Evolutionary conservation across 1,140 invertebrate genomes (phyloP), one percentile per base, ranked within the genome.

Genomic region (Hyphantria cunea): DNA sequence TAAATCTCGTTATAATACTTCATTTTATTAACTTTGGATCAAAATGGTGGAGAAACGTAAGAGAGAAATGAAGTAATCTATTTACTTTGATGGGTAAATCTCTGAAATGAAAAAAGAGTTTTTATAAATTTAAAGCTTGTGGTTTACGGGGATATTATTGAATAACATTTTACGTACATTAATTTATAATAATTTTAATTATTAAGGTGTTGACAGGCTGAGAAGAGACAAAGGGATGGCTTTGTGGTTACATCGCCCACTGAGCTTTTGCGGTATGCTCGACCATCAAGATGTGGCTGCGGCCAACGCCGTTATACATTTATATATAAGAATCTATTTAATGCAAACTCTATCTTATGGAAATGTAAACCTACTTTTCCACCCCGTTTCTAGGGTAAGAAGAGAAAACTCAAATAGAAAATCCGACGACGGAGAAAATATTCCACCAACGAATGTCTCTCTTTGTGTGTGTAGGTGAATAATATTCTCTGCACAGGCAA

Each of bases 1-100:
- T 33, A 51, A 60, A 51, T 60, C 56, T 60, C 34, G 47, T 60
- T 51, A 51, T 33, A 51, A 60, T 41, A 51, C 49, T 37, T 44
- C 31, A 14, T 55, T 55, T 55, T 41, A 41, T 33, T 55, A 55
- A 55, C 45, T 55, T 55, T 45, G 17, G 17, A 5, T 37, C 34
- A 37, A 0, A 37, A 7, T 11, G 3, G 11, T 37, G 34, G 8
- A 4, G 8, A 37, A 3, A n/a, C n/a, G n/a, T n/a, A n/a, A n/a
- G n/a, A n/a, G n/a, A n/a, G n/a, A n/a, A n/a, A n/a, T n/a, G n/a
- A n/a, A 37, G 8, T 11, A 4, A 8, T 7, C 11, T 7, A 37
- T 37, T 11, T 11, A 37, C 8, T 37, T 25, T 25, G 17, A 25
- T 25, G 17, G 17, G 17, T 25, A 25, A 25, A 25, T 25, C 17